phyloP scores from a whole-genome alignment of 2,797 vertebrate species.

The Anabas testudineus region DNA sequence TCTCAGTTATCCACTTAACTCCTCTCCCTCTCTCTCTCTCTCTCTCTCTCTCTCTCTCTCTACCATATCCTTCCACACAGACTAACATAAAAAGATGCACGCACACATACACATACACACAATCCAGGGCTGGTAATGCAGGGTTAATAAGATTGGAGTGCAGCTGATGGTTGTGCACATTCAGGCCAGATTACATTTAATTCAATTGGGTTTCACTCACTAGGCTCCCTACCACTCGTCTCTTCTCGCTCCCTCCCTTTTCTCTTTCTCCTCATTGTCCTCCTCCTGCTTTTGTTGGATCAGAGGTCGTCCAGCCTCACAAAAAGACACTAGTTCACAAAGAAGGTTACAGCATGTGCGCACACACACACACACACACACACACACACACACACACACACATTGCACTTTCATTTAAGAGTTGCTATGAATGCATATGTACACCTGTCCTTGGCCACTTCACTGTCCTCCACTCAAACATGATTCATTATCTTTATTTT shows the following conservation, averaged over 20 bases:
- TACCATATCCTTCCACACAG: slow-evolving; percentile 29
- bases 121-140: slow-evolving; percentile 89
- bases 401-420: slow-evolving; percentile 34
- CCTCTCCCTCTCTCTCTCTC: slow-evolving; percentile 54
- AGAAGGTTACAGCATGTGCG: slow-evolving; percentile 8
- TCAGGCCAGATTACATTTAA: slow-evolving; percentile 95
- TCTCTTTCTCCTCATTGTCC: slow-evolving; percentile 50
- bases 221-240: slow-evolving; percentile 57
- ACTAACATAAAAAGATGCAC: slow-evolving; percentile 36
- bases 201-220: slow-evolving; percentile 87
- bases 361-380: slow-evolving; percentile 5
- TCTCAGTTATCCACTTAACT: slow-evolving; percentile 74
- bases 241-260: slow-evolving; percentile 24
- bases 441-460: slow-evolving; percentile 39
- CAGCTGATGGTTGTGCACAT: slow-evolving; percentile 91
- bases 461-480: slow-evolving; percentile 38
- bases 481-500: slow-evolving; percentile 61
- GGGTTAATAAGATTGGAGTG: slow-evolving; percentile 92
- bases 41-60: slow-evolving; percentile 45
- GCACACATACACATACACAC: slow-evolving; percentile 20
- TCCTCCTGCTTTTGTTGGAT: slow-evolving; percentile 54
- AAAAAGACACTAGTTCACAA: slow-evolving; percentile 49
- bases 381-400: slow-evolving; percentile 11
- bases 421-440: slow-evolving; percentile 17
- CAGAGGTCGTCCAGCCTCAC: slow-evolving; percentile 37